Base-by-base conservation (phyloP, 2,797 vertebrate genomes). In the Triplophysa yarkandensis region DNA sequence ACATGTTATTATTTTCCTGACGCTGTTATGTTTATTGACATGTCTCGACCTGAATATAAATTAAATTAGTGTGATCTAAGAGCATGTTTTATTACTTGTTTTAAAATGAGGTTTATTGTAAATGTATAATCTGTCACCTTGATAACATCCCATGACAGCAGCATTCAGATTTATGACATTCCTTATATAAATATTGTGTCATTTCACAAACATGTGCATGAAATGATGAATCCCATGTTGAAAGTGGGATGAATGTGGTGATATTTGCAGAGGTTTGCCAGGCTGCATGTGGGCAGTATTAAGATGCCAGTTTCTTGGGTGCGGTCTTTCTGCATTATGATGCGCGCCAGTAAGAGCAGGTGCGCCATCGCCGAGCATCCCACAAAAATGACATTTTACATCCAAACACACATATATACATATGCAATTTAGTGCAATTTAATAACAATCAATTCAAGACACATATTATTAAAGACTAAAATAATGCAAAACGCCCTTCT, bases 321-420 rank as follows among this genome's bases (percentile, higher is more conserved):
- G 92, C 90, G 92, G 92, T 92, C 92, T 88, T 88, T 92, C 92
- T 93, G 92, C 92, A 93, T 91, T 92, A 91, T 92, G 91, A 91
- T 92, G 88, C 84, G 77, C 84, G 85, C 82, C 87, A 84, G 85
- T 65, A 67, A 66, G 50, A 67, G 86, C 84, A 88, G 86, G 88
- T 89, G 88, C 87, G 82, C 85, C 84, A 79, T 83, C 84, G 79
- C 79, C 81, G 86, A 87, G 83, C 30, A 61, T 28, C 21, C 41
- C 6, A 44, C 61, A 54, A 13, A 65, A 34, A 67, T 62, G 41
- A 3, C n/a, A 32, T 23, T 44, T 27, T 11, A 2, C 7, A 19
- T 46, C 17, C 4, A 39, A 11, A 36, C 34, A 13, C 34, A 16
- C 2, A 41, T 1, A 21, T 28, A 10, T 11, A 21, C 32, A 1